These are phyloP conservation scores for Hyperoplus lanceolatus DNA, from an alignment of 2,797 vertebrate species.

Conservation along the genomic window DNA sequence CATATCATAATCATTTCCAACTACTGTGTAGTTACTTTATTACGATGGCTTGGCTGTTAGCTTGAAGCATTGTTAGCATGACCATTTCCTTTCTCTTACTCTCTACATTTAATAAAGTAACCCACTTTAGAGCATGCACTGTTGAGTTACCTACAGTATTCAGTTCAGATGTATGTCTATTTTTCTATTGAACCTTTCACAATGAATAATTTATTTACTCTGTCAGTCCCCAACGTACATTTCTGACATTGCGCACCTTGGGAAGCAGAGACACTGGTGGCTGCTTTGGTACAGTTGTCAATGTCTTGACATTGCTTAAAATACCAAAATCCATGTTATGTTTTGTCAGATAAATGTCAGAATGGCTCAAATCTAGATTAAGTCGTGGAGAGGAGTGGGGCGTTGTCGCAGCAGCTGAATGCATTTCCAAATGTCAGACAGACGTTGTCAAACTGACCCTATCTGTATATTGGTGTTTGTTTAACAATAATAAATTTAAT, in stretches of 20 bases:
- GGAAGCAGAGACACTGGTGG: conserved; percentile 41
- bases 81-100: conserved; percentile 69
- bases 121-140: conserved; percentile 77
- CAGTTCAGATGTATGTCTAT: conserved; percentile 83
- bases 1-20: conserved; percentile 81
- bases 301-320: conserved; percentile 57
- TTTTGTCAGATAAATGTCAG: conserved; percentile 72
- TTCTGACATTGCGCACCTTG: conserved; percentile 45
- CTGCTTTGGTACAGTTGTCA: conserved; percentile 35
- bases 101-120: conserved; percentile 57
- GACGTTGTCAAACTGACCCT: conserved; percentile 65
- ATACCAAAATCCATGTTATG: conserved; percentile 65
- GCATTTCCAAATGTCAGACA: conserved; percentile 74
- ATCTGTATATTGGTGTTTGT: conserved; percentile 82
- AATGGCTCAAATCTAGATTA: conserved; percentile 59
- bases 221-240: conserved; percentile 41
- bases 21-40: conserved; percentile 88
- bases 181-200: conserved; percentile 82
- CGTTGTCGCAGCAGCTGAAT: conserved; percentile 54
- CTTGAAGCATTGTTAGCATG: conserved; percentile 72
- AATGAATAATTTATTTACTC: conserved; percentile 68
- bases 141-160: conserved; percentile 66
- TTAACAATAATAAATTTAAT: conserved; percentile 42
- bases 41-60: conserved; percentile 70
- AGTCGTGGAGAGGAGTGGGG: conserved; percentile 47